Conservation (phyloP, 2,113 vertebrate species). For the Cochlearius cochlearius region DNA sequence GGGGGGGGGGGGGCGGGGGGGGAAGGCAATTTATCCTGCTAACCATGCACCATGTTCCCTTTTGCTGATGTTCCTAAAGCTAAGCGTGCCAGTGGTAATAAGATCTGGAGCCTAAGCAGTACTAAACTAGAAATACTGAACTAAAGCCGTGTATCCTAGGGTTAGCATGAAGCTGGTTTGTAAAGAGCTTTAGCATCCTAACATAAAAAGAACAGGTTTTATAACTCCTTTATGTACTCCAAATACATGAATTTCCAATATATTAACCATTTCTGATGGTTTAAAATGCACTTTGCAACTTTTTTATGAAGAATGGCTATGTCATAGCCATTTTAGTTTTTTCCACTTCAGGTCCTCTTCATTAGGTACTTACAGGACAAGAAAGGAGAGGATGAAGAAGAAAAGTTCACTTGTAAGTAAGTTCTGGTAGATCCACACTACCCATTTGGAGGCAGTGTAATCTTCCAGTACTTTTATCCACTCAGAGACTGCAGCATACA, state of each 20-base stretch:
- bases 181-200: not conserved
- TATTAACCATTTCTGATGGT: not conserved
- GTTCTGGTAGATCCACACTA: slow-evolving; percentile 85
- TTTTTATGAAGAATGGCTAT: not conserved
- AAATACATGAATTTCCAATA: not conserved
- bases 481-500: slow-evolving; percentile 75
- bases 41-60: not conserved
- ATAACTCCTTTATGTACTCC: not conserved
- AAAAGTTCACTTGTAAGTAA: slow-evolving; percentile 86
- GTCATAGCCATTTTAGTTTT: not conserved
- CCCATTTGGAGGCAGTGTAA: slow-evolving; percentile 70
- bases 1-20: too few species aligned
- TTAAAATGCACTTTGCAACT: not conserved
- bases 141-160: not conserved
- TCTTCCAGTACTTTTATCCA: slow-evolving; percentile 76
- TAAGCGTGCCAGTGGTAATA: not conserved
- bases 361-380: slow-evolving; percentile 83
- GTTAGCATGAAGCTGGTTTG: not conserved
- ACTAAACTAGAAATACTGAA: not conserved
- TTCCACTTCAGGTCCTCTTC: not conserved
- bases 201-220: not conserved
- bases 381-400: slow-evolving; percentile 82
- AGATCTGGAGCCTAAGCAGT: not conserved
- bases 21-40: not conserved
- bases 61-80: not conserved